phyloP scores from a whole-genome alignment of 2,113 vertebrate genomes.

The Talpa occidentalis region DNA sequence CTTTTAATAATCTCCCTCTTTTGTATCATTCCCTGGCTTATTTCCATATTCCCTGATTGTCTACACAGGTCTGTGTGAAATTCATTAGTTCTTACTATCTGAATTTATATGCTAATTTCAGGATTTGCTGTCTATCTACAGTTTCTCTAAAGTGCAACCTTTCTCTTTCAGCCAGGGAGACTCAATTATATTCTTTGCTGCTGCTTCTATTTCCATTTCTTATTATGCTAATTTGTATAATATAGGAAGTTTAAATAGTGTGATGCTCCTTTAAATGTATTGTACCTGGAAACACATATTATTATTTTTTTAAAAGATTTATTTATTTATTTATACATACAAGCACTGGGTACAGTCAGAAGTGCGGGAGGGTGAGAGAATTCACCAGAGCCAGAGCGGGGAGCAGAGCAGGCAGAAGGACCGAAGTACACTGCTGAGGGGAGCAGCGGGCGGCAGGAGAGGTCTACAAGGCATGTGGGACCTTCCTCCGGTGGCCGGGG shows the following conservation, averaged over 20 bases:
- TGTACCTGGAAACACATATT: background rate
- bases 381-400: too few species aligned
- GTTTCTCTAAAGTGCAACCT: background rate
- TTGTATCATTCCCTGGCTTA: background rate
- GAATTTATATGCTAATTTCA: background rate
- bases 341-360: too few species aligned
- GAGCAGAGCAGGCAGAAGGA: too few species aligned
- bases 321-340: too few species aligned
- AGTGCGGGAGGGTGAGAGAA: too few species aligned
- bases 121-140: background rate
- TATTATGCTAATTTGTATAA: background rate
- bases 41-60: background rate
- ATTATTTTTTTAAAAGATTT: too few species aligned
- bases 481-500: too few species aligned
- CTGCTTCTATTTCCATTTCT: background rate
- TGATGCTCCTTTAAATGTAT: background rate
- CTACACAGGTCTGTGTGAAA: background rate
- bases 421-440: too few species aligned
- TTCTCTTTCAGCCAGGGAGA: background rate
- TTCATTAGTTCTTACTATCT: background rate
- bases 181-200: background rate
- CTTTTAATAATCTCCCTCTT: background rate
- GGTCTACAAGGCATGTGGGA: too few species aligned
- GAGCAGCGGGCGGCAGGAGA: too few species aligned
- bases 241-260: background rate